Conservation (phyloP, 1,140 invertebrate species). For the Bradysia coprophila region DNA sequence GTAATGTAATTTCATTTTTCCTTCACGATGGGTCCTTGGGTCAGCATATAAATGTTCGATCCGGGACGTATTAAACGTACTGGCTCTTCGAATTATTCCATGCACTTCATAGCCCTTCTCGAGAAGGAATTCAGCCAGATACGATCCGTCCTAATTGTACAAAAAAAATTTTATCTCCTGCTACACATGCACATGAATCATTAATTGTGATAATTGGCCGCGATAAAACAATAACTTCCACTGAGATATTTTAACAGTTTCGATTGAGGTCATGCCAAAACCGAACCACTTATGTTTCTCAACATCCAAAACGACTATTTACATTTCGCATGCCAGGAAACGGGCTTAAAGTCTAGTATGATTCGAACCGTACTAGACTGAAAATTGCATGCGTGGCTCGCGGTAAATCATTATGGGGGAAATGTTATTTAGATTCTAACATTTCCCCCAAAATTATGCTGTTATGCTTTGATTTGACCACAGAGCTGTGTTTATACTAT, state of each 20-base stretch:
- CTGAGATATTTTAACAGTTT: not conserved
- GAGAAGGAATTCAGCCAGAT: constrained; percentile 89
- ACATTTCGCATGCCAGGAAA: too few relatives aligned
- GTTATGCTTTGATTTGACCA: too few relatives aligned
- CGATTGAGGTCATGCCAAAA: not conserved
- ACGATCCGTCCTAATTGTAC: constrained; percentile 99
- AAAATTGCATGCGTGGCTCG: too few relatives aligned
- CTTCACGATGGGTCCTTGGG: constrained; percentile 62
- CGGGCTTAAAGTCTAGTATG: too few relatives aligned
- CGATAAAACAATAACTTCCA: not conserved
- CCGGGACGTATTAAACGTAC: constrained; percentile 89
- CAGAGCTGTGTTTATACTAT: too few relatives aligned
- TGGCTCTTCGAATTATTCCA: constrained; percentile 85
- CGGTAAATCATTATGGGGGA: too few relatives aligned
- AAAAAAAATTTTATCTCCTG: constrained; percentile 3
- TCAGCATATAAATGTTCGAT: constrained; percentile 94
- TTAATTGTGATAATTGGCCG: not conserved
- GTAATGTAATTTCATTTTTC: constrained; percentile 90
- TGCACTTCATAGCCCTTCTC: constrained; percentile 93
- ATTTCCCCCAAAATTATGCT: too few relatives aligned
- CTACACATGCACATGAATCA: not conserved
- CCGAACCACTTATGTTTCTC: not conserved
- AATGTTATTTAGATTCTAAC: too few relatives aligned
- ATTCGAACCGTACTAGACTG: too few relatives aligned
- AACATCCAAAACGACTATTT: constrained; percentile 9